Percentiles rank a stretch among this genome's conserved stretches.
Evolutionary conservation across 1,140 invertebrate genomes (phyloP).

Genomic region (Glossosoma conforme): DNA sequence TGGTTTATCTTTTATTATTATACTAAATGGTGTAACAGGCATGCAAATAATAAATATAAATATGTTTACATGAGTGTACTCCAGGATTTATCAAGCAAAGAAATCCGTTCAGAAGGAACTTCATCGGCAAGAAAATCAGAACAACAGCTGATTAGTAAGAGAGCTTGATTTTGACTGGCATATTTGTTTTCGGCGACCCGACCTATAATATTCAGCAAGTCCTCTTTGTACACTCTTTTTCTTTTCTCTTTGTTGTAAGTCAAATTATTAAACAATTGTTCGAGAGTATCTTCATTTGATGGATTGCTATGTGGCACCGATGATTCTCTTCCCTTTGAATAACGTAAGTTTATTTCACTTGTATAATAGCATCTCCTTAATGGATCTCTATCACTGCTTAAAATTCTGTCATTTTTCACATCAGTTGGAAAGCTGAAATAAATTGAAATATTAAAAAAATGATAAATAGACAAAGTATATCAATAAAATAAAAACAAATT

Average conservation of each 20-base stretch:
- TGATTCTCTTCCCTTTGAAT: no score
- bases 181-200: not conserved
- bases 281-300: not conserved
- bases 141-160: conserved; percentile 19
- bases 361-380: no score
- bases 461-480: no score
- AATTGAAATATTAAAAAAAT: no score
- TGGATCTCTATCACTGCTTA: no score
- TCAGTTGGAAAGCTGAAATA: no score
- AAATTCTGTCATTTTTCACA: no score
- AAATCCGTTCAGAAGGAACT: conserved; percentile 11
- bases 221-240: conserved; percentile 21
- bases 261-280: not conserved
- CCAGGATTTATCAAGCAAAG: conserved; percentile 9
- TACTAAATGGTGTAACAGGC: not conserved
- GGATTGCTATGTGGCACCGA: no score
- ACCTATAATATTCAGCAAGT: conserved; percentile 7
- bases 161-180: conserved; percentile 1
- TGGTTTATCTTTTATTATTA: not conserved
- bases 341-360: no score
- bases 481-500: no score
- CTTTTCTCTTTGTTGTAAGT: conserved; percentile 4
- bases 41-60: not conserved
- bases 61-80: conserved; percentile 13
- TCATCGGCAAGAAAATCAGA: conserved; percentile 17